Base-by-base conservation (phyloP, 2,888 invertebrate species). In the Acronicta alni region DNA sequence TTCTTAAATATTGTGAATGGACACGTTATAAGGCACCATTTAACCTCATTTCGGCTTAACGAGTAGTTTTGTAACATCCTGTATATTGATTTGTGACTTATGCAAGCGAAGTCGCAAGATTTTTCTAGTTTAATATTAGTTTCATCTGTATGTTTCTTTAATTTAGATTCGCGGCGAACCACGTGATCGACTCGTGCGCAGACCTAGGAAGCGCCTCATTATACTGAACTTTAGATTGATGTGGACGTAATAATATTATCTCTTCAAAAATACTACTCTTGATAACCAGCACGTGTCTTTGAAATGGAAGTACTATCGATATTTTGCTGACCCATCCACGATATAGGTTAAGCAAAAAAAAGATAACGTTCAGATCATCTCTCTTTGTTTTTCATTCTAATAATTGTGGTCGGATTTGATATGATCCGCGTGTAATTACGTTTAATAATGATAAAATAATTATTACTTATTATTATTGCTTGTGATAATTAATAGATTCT, bases 151-250 rank as follows among this genome's bases (percentile, higher is more conserved):
- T 10, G 30, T 30, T 4, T 30, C 1, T 30, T 10, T 9, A 7
- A 26, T 26, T 26, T 12, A n/a, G 14, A 35, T 35, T 20, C n/a
- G 46, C 46, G 23, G 1, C 16, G 4, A 39, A 46, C 32, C 68
- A 68, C 67, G 72, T 39, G 60, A 37, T 2, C 35, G 20, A 26
- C 38, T 44, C 68, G 18, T 68, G 68, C 72, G 60, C 56, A 53
- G 38, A 20, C 46, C 48, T 18, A 72, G 56, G 68, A 69, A 69
- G 67, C 46, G 66, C 66, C 67, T 67, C 67, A 53, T 38, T 69
- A 72, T 41, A 56, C 4, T 69, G 68, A 72, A 69, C 72, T 69
- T 69, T 72, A 68, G 68, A 67, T 72, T 67, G 72, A 72, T 72
- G 16, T 67, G 72, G 53, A 67, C 52, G 18, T 23, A 17, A 15